Percentiles rank a stretch among this genome's conserved stretches.
These are phyloP conservation scores for Pteria penguin DNA, from an alignment of 2,888 invertebrate genomes.

Conservation along the genomic window DNA sequence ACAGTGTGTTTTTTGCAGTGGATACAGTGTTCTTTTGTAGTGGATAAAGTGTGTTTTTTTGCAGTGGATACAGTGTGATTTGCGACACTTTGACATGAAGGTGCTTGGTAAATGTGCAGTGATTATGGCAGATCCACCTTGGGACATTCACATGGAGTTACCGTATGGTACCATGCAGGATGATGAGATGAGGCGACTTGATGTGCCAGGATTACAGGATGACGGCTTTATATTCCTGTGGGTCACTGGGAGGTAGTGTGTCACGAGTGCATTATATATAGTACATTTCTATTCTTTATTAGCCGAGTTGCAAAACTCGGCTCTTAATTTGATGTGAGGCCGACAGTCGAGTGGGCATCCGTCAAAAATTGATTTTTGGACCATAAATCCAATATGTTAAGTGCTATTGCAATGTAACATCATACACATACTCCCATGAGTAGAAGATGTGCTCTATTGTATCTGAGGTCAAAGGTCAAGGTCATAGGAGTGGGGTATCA, in stretches of 20 bases:
- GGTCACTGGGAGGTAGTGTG: constrained; percentile 92
- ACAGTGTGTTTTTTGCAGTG: no score
- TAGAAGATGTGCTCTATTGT: no score
- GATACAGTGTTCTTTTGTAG: background rate
- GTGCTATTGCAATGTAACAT: no score
- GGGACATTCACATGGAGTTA: constrained; percentile 99
- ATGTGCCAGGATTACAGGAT: constrained; percentile 95
- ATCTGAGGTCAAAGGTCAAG: no score
- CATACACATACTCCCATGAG: no score
- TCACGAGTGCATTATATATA: background rate
- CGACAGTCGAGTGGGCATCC: no score
- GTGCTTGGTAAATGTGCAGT: constrained; percentile 97
- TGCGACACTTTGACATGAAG: constrained; percentile 94
- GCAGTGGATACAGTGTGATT: constrained; percentile 98
- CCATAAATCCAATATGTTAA: no score
- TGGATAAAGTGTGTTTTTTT: constrained; percentile 81
- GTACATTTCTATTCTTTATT: no score
- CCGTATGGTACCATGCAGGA: constrained; percentile 99
- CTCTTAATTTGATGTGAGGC: no score
- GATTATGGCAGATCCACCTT: constrained; percentile 94
- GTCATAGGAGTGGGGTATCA: no score
- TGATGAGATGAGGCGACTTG: constrained; percentile 97
- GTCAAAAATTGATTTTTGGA: no score
- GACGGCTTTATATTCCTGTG: constrained; percentile 97
- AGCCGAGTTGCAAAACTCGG: no score